These are phyloP conservation scores for Euphydryas editha DNA, from an alignment of 2,888 invertebrate species.

Conservation along the genomic window DNA sequence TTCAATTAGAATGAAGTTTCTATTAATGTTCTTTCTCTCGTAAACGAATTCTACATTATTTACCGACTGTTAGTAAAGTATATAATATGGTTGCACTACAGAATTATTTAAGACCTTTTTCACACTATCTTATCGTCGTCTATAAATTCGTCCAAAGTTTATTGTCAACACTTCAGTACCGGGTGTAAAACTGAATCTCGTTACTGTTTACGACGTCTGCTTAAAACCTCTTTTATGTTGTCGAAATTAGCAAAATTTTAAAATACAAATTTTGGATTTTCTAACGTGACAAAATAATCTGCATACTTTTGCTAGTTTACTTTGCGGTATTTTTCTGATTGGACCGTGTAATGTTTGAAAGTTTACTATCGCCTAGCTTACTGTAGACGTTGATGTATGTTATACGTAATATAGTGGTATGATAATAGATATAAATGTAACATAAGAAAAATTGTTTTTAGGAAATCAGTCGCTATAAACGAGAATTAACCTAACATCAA, in stretches of 20 bases:
- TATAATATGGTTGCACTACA: not conserved
- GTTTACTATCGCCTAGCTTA: no score
- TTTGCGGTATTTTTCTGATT: no score
- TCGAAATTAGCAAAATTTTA: constrained; percentile 3
- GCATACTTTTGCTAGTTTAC: not conserved
- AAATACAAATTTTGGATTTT: not conserved
- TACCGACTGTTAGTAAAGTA: not conserved
- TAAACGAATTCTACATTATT: not conserved
- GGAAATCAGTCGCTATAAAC: no score
- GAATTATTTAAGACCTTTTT: not conserved
- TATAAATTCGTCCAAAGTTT: constrained; percentile 19
- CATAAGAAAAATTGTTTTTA: no score
- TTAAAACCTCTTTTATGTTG: constrained; percentile 16
- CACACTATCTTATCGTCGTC: not conserved
- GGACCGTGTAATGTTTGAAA: no score
- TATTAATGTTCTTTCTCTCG: not conserved
- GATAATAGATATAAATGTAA: no score
- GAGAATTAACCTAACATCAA: no score
- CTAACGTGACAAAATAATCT: not conserved
- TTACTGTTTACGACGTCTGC: constrained; percentile 18
- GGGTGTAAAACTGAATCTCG: constrained; percentile 25
- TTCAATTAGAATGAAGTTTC: no score
- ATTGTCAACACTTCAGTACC: constrained; percentile 21
- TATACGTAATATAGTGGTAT: no score
- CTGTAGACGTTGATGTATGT: no score